Conservation (phyloP, 2,888 invertebrate species). For the Acronicta leporina region DNA sequence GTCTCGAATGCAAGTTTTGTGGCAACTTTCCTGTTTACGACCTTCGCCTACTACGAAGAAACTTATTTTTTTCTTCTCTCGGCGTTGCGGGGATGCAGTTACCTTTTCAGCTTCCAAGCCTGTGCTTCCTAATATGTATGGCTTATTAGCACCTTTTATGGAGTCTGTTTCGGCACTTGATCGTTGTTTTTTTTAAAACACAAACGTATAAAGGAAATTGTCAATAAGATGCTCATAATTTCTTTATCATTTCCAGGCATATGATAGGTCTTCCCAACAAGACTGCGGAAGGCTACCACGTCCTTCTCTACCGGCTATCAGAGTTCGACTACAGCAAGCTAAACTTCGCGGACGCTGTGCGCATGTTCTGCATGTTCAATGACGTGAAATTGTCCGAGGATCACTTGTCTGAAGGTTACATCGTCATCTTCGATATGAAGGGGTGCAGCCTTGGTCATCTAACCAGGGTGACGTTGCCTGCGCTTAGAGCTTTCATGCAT, state of each 20-base stretch:
- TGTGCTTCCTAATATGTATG: no score
- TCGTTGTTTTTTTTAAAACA: no score
- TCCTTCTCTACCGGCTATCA: constrained; percentile 89
- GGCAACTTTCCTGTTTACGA: no score
- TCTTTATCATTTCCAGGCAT: constrained; percentile 76
- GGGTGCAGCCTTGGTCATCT: constrained; percentile 91
- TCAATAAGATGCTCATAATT: background rate
- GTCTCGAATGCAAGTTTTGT: no score
- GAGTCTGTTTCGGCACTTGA: background rate
- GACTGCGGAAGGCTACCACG: constrained; percentile 90
- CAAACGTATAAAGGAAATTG: background rate
- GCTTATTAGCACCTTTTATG: no score
- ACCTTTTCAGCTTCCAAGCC: no score
- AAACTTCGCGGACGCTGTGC: constrained; percentile 90
- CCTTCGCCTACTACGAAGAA: no score
- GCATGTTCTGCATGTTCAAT: constrained; percentile 91
- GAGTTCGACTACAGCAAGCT: constrained; percentile 91
- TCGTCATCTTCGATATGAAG: constrained; percentile 92
- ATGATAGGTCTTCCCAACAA: constrained; percentile 90
- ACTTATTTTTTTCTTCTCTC: no score
- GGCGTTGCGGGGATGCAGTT: no score
- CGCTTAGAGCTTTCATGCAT: constrained; percentile 90
- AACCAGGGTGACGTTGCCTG: constrained; percentile 90
- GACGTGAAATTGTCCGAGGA: constrained; percentile 91
- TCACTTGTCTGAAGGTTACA: constrained; percentile 87